Percentiles rank a stretch among this genome's conserved stretches.
Conservation (phyloP, 2,797 vertebrate species). For the Hozukius guyotensis region DNA sequence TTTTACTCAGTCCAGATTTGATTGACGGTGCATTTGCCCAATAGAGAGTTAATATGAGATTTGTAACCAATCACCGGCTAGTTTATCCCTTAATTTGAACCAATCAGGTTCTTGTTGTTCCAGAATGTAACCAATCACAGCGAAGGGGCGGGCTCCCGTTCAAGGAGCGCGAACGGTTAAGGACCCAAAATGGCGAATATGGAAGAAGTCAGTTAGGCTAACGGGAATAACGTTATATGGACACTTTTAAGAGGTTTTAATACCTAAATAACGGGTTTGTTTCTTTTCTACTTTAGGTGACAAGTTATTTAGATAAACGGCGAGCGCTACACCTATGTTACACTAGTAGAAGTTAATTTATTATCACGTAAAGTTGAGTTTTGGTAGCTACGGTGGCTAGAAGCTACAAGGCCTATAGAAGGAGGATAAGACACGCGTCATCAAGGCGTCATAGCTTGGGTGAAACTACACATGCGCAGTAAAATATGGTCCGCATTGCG, state of each 20-base stretch:
- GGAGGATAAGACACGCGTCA: no score
- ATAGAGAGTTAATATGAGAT: constrained; percentile 1
- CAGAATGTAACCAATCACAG: constrained; percentile 48
- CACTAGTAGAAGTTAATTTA: not conserved
- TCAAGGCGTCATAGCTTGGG: rapidly evolving
- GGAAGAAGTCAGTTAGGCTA: not conserved
- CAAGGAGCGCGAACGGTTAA: constrained; percentile 83
- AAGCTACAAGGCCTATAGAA: not conserved
- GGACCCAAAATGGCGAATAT: constrained; percentile 78
- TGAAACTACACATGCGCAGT: no score
- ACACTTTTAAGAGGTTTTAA: not conserved
- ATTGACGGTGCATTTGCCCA: constrained; percentile 44
- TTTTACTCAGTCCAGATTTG: not conserved
- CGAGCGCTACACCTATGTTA: not conserved
- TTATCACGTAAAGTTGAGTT: not conserved
- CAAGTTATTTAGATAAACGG: not conserved
- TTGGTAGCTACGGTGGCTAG: not conserved
- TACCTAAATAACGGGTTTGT: rapidly evolving
- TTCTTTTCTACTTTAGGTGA: rapidly evolving
- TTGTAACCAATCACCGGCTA: not conserved
- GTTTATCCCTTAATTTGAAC: not conserved
- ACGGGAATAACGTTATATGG: not conserved
- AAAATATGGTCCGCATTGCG: no score
- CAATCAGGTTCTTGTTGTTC: constrained; percentile 30
- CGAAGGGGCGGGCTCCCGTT: constrained; percentile 27